Conservation (phyloP, 2,113 vertebrate species). For the Takifugu bimaculatus region DNA sequence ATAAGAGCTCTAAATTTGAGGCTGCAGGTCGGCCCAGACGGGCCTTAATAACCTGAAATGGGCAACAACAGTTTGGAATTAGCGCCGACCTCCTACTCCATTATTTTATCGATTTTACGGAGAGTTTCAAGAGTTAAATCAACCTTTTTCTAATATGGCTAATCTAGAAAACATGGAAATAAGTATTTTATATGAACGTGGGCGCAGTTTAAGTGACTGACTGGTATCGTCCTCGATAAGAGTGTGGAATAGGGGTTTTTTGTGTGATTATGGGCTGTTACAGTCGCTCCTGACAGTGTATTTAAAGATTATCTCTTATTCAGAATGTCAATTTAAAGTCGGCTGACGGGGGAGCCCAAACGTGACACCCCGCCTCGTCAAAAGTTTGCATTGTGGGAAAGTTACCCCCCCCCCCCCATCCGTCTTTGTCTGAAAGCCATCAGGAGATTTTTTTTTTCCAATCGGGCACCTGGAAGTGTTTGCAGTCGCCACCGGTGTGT, state of each 20-base stretch:
- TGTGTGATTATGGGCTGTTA: constrained; percentile 12
- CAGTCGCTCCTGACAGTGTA: constrained; percentile 15
- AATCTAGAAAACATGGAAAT: constrained; percentile 18
- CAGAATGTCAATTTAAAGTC: constrained; percentile 55
- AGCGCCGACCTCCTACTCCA: not conserved
- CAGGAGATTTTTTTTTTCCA: constrained; percentile 56
- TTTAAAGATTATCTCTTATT: constrained; percentile 36
- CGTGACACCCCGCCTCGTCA: constrained; percentile 40
- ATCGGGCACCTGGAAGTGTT: constrained; percentile 64
- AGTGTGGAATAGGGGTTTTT: not conserved
- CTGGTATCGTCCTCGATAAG: constrained; percentile 27
- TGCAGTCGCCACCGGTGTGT: constrained; percentile 70
- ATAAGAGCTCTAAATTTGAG: constrained; percentile 39
- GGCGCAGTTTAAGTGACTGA: constrained; percentile 18
- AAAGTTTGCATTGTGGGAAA: constrained; percentile 59
- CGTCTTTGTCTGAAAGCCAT: constrained; percentile 51
- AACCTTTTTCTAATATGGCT: constrained; percentile 10
- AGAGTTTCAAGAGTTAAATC: constrained; percentile 9
- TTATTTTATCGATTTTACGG: constrained; percentile 6
- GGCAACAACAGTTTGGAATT: not conserved
- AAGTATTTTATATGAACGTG: constrained; percentile 27
- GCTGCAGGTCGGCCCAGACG: constrained; percentile 23
- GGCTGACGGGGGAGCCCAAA: constrained; percentile 38
- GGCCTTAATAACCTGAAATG: constrained; percentile 5
- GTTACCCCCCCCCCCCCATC: constrained; percentile 25